A percentile compares a stretch with the other conserved stretches of the same genome.
Conservation (phyloP, 2,797 vertebrate species). For the Danio choprae region DNA sequence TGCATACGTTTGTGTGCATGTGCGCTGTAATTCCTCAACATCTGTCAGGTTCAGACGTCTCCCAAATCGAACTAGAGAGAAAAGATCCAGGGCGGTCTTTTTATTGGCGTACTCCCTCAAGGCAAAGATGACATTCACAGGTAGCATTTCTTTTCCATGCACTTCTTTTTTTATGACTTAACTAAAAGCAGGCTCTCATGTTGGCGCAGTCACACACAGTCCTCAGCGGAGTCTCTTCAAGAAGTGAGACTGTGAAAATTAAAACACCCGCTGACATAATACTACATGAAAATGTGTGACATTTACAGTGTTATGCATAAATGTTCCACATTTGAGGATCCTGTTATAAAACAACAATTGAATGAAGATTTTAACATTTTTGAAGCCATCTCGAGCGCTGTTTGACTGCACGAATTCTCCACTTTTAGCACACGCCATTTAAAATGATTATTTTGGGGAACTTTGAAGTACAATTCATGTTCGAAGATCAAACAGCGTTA, state of each 20-base stretch:
- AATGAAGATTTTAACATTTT: background rate
- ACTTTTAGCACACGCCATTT: constrained; percentile 1
- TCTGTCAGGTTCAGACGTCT: constrained; percentile 24
- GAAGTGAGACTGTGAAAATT: constrained; percentile 17
- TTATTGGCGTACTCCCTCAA: constrained; percentile 17
- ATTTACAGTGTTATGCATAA: constrained; percentile 30
- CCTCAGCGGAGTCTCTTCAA: constrained; percentile 1
- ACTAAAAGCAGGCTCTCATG: background rate
- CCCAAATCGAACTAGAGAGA: background rate
- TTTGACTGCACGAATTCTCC: background rate
- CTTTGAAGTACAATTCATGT: background rate
- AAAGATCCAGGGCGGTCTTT: constrained; percentile 29
- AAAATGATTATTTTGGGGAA: too few relatives aligned
- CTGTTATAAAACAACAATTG: background rate
- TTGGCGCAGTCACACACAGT: constrained; percentile 20
- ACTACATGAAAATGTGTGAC: constrained; percentile 1
- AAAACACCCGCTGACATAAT: constrained; percentile 12
- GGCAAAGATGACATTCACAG: constrained; percentile 27
- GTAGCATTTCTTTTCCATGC: background rate
- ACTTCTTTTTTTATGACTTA: constrained; percentile 8
- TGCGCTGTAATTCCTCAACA: background rate
- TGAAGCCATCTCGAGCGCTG: background rate
- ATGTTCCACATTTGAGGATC: constrained; percentile 8
- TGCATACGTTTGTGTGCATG: background rate
- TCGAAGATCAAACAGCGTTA: background rate